Conservation (phyloP, 2,113 vertebrate species). For the Catharus fuscescens region DNA sequence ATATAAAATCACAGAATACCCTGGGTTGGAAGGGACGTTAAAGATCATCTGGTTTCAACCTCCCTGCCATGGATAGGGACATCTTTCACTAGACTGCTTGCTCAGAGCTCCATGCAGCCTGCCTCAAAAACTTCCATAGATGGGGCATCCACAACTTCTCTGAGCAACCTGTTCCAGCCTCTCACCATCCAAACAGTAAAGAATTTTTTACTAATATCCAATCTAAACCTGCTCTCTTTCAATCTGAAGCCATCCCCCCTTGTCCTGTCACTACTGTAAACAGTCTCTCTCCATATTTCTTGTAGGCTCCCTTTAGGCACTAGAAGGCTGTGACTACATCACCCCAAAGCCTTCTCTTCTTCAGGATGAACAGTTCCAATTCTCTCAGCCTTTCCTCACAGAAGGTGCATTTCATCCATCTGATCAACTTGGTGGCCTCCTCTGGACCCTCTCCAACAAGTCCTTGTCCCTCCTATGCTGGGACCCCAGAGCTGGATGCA, state of each 20-base stretch:
- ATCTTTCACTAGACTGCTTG: background rate
- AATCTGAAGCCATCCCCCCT: background rate
- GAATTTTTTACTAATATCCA: background rate
- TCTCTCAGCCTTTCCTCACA: background rate
- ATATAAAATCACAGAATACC: background rate
- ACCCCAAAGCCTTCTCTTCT: background rate
- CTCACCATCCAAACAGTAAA: background rate
- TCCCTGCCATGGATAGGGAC: background rate
- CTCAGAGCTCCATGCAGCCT: background rate
- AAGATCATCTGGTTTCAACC: background rate
- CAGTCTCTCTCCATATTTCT: background rate
- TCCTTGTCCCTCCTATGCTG: background rate
- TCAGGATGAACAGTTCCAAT: accelerated
- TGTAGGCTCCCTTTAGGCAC: background rate
- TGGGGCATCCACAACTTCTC: background rate
- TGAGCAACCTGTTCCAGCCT: background rate
- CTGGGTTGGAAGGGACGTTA: background rate
- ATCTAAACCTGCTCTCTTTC: background rate
- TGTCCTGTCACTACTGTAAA: background rate
- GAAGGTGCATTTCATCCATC: background rate
- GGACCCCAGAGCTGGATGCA: background rate
- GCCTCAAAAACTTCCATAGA: background rate
- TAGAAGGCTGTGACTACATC: background rate
- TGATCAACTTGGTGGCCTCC: background rate
- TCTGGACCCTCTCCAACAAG: background rate